Base-by-base conservation (phyloP, 1,140 invertebrate species). In the Pemphigus obesinymphae region DNA sequence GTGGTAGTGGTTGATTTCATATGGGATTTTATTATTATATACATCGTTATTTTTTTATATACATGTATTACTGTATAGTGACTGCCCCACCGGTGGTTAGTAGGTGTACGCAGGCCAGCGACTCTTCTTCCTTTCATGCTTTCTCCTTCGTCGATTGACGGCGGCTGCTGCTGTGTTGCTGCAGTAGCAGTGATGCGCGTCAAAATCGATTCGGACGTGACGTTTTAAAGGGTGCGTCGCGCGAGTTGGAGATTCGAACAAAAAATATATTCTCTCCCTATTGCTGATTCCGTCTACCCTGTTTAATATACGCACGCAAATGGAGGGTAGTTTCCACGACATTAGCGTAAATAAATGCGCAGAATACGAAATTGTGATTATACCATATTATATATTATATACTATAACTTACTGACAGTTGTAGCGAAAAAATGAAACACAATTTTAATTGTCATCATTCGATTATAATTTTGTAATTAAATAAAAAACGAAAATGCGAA, bases 151-250 rank as follows among this genome's bases (percentile, higher is more conserved):
- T 58, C 70, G 70, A 50, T 50, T 73, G 43, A 73, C 43, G 70
- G 70, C 11, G 40, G 17, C 40, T 10, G 66, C 66, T 70, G 66
- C 68, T 26, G 37, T 26, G 37, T 3, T n/a, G 45, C 26, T 3
- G 70, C 45, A 50, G 70, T 29, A 26, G 66, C 40, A 70, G 66
- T 48, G 70, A 73, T 73, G 70, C 70, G 70, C 70, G 45, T 73
- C 70, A 31, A 73, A 31, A 73, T 73, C 45, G 70, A 73, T 73
- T 73, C 70, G 17, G 17, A 73, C 43, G 70, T 73, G 43, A 50
- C 70, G 70, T 31, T 73, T 73, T 31, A 73, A 73, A 50, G 70
- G 70, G 70, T 50, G 45, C 26, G 43, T 13, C 43, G 10, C 43
- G 45, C 23, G 45, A 3, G 40, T 73, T 48, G 7, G 45, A 50